Evolutionary conservation across 2,888 invertebrate genomes (phyloP), one percentile per base, ranked within the genome.

Genomic region (Autographa pulchrina): DNA sequence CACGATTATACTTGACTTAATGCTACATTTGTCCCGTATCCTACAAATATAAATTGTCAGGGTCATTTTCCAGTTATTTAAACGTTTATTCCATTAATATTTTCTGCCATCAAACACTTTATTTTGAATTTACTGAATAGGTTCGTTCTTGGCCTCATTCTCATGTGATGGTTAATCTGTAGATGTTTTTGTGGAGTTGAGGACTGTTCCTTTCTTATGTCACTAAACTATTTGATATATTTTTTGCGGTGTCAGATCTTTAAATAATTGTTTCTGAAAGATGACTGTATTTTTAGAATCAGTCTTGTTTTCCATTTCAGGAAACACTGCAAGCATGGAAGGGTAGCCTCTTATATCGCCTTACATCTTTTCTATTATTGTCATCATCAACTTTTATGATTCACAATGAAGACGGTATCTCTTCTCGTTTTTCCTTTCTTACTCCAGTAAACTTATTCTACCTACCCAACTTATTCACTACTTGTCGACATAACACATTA

Each of bases 51-150:
- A 56, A 20, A 56, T 56, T 48, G 48, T 48, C 48, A 48, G 48
- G 48, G 48, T 48, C n/a, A 48, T 48, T 48, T 48, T 48, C 16
- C 48, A 48, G 48, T 48, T 48, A 48, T 48, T 48, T 48, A 48
- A 14, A n/a, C 48, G 48, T 16, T 48, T 48, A 48, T 48, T 48
- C 48, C 48, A 48, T 48, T 48, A n/a, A 8, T n/a, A 0, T 48
- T 16, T 16, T 7, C 5, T 48, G n/a, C 48, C 48, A 48, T 48
- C 48, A 48, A 48, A 48, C n/a, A 48, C n/a, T 48, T 48, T 43
- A 43, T 43, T 48, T 48, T 48, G n/a, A n/a, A 48, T 7, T 48
- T n/a, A 48, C n/a, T 48, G 6, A 48, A 48, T n/a, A 48, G 48
- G n/a, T n/a, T n/a, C 7, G 48, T 48, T 48, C 48, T 48, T 48